phyloP scores from a whole-genome alignment of 2,888 invertebrate genomes.

The Eumerus sabulonum region DNA sequence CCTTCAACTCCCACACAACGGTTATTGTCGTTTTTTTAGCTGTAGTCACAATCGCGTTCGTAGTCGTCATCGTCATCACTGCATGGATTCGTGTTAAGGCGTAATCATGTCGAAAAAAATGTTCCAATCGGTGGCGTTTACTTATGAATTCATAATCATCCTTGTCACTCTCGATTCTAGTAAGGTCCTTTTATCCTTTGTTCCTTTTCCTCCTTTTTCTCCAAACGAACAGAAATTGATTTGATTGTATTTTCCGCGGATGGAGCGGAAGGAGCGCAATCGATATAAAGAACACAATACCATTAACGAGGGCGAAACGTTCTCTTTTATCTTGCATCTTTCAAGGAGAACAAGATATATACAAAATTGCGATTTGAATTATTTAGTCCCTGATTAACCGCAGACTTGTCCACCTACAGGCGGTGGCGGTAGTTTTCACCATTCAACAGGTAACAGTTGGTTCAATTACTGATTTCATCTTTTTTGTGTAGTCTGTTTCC shows the following conservation, averaged over 20 bases:
- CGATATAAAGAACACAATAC: not conserved
- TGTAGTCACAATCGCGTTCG: not conserved
- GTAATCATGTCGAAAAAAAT: constrained; percentile 29
- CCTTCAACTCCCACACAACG: not conserved
- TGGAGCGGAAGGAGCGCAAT: not conserved
- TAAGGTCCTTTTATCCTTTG: not conserved
- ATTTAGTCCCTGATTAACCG: too few relatives aligned
- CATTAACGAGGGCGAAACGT: not conserved
- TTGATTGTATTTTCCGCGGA: not conserved
- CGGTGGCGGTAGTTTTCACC: too few relatives aligned
- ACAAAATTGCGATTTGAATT: too few relatives aligned
- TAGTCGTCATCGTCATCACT: not conserved
- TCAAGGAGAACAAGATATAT: too few relatives aligned
- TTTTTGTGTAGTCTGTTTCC: too few relatives aligned
- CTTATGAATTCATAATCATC: constrained; percentile 49
- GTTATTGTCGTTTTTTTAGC: too few relatives aligned
- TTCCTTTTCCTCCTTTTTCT: constrained; percentile 5
- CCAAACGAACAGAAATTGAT: constrained; percentile 17
- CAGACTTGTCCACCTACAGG: too few relatives aligned
- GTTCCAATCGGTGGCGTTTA: constrained; percentile 17
- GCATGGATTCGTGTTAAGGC: constrained; percentile 17
- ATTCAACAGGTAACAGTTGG: too few relatives aligned
- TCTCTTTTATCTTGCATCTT: too few relatives aligned
- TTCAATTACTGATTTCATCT: not conserved
- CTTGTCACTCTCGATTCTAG: constrained; percentile 5